Evolutionary conservation across 2,797 vertebrate species (phyloP).

Genomic region (Tokudaia muenninki): DNA sequence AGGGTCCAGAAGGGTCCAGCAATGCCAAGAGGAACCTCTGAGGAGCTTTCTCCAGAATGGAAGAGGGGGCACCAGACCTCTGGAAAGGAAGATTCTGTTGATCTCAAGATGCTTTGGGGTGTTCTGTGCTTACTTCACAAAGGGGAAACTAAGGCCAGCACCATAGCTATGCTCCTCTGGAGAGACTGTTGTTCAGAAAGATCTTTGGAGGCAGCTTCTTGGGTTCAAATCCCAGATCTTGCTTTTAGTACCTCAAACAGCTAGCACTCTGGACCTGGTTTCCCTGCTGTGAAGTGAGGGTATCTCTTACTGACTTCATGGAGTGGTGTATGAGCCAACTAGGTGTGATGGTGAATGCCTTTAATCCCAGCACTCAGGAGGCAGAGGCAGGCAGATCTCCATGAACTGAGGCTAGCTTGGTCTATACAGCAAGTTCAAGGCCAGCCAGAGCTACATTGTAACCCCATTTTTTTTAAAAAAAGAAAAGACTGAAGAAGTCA

Average conservation of each 20-base stretch:
- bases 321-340: background rate
- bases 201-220: background rate
- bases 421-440: background rate
- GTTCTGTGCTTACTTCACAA: background rate
- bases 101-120: background rate
- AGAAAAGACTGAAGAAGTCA: background rate
- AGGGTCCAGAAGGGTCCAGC: background rate
- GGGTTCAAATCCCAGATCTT: conserved; percentile 14
- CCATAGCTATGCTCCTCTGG: background rate
- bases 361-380: background rate
- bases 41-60: background rate
- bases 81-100: background rate
- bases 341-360: background rate
- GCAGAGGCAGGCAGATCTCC: background rate
- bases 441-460: background rate
- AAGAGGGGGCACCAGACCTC: background rate
- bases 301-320: rapidly evolving
- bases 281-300: background rate
- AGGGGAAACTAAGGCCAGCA: background rate
- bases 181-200: background rate
- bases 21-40: background rate
- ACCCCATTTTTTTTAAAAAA: background rate
- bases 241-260: background rate
- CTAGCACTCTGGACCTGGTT: too few relatives aligned
- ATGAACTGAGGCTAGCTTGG: background rate